Evolutionary conservation across 2,888 invertebrate species (phyloP).

Genomic region (Leptinotarsa haldemani): DNA sequence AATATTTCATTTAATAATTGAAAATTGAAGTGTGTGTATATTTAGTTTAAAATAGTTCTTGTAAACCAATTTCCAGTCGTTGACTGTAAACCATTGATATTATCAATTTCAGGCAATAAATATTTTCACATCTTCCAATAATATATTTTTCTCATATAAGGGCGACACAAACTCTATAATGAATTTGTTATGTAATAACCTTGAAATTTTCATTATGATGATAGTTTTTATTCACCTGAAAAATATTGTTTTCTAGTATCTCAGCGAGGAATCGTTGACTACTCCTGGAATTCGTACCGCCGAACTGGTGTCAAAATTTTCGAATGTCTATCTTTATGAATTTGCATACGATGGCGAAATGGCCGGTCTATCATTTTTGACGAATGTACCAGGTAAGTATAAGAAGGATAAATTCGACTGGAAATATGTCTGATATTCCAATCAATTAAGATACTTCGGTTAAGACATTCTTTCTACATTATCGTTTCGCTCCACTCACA

Average conservation of each 20-base stretch:
- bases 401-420: background rate
- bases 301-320: constrained; percentile 21
- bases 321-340: constrained; percentile 21
- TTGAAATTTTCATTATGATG: no score
- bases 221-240: background rate
- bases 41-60: no score
- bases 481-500: no score
- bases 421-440: background rate
- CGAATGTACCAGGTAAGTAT: background rate
- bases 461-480: no score
- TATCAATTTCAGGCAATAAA: no score
- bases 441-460: background rate
- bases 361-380: background rate
- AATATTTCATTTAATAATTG: background rate
- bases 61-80: no score
- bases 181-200: no score
- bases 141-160: no score
- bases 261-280: constrained; percentile 12
- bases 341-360: background rate
- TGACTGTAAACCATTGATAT: no score
- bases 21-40: background rate
- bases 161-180: no score
- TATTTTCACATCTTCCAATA: no score
- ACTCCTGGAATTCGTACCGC: constrained; percentile 20
- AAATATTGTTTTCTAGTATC: constrained; percentile 20